Evolutionary conservation across 2,113 vertebrate genomes (phyloP).

Genomic region (Gymnobelideus leadbeateri): DNA sequence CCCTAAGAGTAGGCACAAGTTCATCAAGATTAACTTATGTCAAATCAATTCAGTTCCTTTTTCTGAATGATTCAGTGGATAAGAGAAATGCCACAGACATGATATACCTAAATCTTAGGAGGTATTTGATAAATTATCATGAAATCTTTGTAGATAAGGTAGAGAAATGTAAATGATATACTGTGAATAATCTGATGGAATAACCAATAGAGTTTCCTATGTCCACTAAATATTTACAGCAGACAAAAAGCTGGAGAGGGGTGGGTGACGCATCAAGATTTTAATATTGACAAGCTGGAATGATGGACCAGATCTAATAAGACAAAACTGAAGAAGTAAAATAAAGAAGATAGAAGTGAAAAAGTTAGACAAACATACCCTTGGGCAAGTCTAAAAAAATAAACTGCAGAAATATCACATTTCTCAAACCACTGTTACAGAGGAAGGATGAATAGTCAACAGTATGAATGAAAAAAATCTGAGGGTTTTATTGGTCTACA

Average conservation of each 20-base stretch:
- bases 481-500: neutral
- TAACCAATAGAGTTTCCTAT: neutral
- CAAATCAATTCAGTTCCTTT: neutral
- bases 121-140: neutral
- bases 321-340: neutral
- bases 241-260: neutral
- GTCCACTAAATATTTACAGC: neutral
- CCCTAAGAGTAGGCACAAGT: neutral
- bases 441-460: neutral
- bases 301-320: neutral
- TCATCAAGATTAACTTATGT: neutral
- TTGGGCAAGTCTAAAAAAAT: neutral
- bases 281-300: neutral
- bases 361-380: neutral
- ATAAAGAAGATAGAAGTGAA: neutral
- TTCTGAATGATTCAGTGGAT: neutral
- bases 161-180: neutral
- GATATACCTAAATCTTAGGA: neutral
- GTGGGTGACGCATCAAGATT: neutral
- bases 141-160: neutral
- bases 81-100: neutral
- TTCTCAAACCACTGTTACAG: neutral
- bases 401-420: neutral
- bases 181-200: neutral
- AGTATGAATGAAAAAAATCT: neutral